phyloP scores from a whole-genome alignment of 2,888 invertebrate species.

The Masnerella sp. region DNA sequence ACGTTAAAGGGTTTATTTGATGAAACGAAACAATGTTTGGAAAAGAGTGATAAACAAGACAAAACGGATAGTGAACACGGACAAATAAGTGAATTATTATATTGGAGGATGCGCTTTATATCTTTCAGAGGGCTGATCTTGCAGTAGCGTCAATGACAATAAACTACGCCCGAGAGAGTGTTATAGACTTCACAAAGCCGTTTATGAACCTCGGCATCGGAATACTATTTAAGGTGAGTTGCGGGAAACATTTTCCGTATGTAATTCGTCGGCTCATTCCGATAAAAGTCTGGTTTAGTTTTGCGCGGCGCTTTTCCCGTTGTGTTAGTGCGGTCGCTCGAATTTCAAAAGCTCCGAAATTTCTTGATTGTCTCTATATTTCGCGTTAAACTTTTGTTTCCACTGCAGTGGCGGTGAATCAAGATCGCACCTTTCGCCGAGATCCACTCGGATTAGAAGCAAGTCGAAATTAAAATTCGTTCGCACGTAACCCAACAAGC shows the following conservation, averaged over 20 bases:
- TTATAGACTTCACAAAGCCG: conserved; percentile 94
- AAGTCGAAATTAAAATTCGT: conserved; percentile 9
- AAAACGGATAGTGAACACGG: no score
- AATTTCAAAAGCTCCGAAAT: neutral
- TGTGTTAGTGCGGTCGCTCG: conserved; percentile 17
- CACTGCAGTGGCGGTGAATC: no score
- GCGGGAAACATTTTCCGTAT: conserved; percentile 36
- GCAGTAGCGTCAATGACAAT: conserved; percentile 95
- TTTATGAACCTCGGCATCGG: conserved; percentile 95
- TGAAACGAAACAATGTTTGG: no score
- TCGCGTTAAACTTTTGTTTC: neutral
- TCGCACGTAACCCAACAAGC: neutral
- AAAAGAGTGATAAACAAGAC: no score
- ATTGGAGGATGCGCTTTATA: conserved; percentile 9
- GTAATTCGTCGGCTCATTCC: conserved; percentile 10
- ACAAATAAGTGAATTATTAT: conserved; percentile 5
- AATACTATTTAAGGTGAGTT: conserved; percentile 87
- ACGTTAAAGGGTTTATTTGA: no score
- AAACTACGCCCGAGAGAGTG: conserved; percentile 91
- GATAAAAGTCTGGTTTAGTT: conserved; percentile 28
- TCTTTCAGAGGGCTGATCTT: conserved; percentile 88
- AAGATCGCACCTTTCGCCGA: no score
- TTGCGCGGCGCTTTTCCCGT: conserved; percentile 8
- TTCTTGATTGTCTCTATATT: neutral
- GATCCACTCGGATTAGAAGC: conserved; percentile 2